Evolutionary conservation across 1,140 invertebrate genomes (phyloP).

Genomic region (Piezodorus guildinii): DNA sequence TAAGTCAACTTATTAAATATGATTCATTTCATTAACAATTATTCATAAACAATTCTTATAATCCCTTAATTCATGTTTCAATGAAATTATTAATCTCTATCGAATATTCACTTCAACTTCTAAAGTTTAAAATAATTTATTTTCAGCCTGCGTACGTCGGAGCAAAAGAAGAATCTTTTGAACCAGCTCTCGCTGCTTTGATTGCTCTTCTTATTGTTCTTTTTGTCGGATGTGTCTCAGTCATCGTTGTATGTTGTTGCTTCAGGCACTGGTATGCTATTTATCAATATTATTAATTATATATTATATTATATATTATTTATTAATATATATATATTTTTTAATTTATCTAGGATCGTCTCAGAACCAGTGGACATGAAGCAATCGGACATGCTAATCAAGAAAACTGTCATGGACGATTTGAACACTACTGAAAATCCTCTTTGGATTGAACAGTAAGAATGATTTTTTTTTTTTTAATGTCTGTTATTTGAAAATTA

Average conservation of each 20-base stretch:
- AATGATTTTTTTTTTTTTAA: slow-evolving; percentile 20
- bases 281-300: slow-evolving; percentile 23
- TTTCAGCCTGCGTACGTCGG: slow-evolving; percentile 41
- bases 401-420: slow-evolving; percentile 70
- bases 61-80: too few species aligned
- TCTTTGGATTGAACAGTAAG: slow-evolving; percentile 82
- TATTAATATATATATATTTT: slow-evolving; percentile 17
- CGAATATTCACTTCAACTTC: too few species aligned
- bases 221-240: slow-evolving; percentile 74
- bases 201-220: slow-evolving; percentile 76
- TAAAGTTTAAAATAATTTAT: slow-evolving; percentile 16
- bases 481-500: too few species aligned
- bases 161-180: slow-evolving; percentile 54
- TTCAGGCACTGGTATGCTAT: slow-evolving; percentile 63
- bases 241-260: slow-evolving; percentile 79
- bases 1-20: too few species aligned
- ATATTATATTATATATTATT: not conserved
- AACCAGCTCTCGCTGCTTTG: slow-evolving; percentile 70
- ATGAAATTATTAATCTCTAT: not conserved
- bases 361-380: slow-evolving; percentile 52
- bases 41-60: too few species aligned
- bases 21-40: too few species aligned
- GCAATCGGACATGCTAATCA: slow-evolving; percentile 67
- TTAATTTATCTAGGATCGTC: slow-evolving; percentile 40
- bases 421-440: slow-evolving; percentile 83